phyloP scores from a whole-genome alignment of 2,888 invertebrate species.

The Drepana falcataria region DNA sequence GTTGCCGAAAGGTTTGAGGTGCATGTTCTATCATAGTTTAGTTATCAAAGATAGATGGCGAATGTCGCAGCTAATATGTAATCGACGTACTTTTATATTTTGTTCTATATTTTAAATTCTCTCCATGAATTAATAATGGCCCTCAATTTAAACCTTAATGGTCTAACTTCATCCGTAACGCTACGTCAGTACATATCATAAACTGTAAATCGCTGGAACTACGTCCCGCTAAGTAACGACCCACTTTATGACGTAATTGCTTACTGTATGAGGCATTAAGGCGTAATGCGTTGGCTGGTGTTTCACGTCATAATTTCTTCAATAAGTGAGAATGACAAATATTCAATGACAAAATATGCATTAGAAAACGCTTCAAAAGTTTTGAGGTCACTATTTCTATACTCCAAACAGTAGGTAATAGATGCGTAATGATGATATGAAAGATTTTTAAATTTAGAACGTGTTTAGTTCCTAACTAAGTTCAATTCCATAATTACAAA shows the following conservation, averaged over 20 bases:
- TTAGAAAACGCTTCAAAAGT: too few species aligned
- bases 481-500: too few species aligned
- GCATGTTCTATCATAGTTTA: too few species aligned
- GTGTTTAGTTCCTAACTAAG: too few species aligned
- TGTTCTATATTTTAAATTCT: too few species aligned
- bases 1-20: too few species aligned
- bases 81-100: neutral
- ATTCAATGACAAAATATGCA: too few species aligned
- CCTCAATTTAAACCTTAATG: neutral
- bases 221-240: conserved; percentile 23
- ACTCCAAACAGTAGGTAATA: too few species aligned
- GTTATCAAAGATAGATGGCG: too few species aligned
- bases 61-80: neutral
- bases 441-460: too few species aligned
- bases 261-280: conserved; percentile 12
- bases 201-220: conserved; percentile 29
- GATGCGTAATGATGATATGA: too few species aligned
- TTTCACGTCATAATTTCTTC: neutral
- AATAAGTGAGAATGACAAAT: neutral
- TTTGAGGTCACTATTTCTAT: too few species aligned
- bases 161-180: neutral
- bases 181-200: conserved; percentile 19
- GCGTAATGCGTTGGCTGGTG: neutral
- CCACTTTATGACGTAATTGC: conserved; percentile 25
- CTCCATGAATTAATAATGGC: neutral